Conservation (phyloP, 1,140 invertebrate species). For the Helicoverpa zea region DNA sequence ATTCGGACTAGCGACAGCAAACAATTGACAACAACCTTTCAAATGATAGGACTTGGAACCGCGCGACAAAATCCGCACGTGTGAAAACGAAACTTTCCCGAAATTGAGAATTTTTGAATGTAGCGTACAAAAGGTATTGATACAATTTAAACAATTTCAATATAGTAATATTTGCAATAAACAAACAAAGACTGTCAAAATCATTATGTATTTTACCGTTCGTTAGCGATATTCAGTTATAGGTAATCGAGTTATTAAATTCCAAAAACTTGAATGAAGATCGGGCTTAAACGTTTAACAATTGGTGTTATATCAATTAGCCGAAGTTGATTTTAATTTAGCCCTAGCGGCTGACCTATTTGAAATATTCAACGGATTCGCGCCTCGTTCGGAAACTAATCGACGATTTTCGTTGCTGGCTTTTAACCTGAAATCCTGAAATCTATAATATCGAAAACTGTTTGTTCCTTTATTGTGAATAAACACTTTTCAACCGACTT, state of each 20-base stretch:
- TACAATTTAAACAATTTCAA: too few species aligned
- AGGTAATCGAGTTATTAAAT: background rate
- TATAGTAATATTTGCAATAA: too few species aligned
- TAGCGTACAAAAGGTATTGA: too few species aligned
- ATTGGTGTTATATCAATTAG: slow-evolving; percentile 34
- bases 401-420: slow-evolving; percentile 5
- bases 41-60: too few species aligned
- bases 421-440: background rate
- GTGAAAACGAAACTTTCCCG: too few species aligned
- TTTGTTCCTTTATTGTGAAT: slow-evolving; percentile 20
- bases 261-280: slow-evolving; percentile 3
- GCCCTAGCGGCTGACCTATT: slow-evolving; percentile 11
- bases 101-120: too few species aligned
- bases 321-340: slow-evolving; percentile 36
- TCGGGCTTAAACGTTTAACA: background rate
- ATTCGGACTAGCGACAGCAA: too few species aligned
- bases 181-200: too few species aligned
- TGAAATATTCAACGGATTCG: slow-evolving; percentile 5
- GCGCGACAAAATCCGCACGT: too few species aligned
- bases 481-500: background rate
- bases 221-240: too few species aligned
- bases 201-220: too few species aligned
- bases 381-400: slow-evolving; percentile 17
- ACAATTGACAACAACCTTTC: too few species aligned
- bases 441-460: background rate